Conservation (phyloP, 2,113 vertebrate genomes). For the Chaetodon trifascialis region DNA sequence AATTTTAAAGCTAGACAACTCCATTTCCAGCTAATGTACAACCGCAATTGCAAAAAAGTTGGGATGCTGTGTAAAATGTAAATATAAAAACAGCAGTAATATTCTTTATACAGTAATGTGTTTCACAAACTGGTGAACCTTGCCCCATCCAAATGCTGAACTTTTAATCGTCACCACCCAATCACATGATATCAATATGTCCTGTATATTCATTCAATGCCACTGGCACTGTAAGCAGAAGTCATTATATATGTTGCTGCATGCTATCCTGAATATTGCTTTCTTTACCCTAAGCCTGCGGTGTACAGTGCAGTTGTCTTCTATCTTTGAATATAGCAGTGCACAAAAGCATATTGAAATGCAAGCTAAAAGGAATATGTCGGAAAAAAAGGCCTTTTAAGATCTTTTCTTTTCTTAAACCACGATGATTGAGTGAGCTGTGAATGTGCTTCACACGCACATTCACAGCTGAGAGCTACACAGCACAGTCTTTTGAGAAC, state of each 20-base stretch:
- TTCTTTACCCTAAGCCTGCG: neutral
- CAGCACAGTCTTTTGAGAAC: neutral
- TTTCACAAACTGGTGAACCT: no score
- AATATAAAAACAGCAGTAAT: no score
- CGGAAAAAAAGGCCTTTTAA: constrained; percentile 5
- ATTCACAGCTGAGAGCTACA: neutral
- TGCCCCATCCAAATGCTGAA: no score
- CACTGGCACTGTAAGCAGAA: neutral
- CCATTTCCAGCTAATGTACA: no score
- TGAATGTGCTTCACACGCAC: neutral
- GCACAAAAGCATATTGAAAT: constrained; percentile 4
- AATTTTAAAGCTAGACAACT: neutral
- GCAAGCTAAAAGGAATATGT: neutral
- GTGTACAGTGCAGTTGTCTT: neutral
- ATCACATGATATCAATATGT: no score
- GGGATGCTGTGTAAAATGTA: no score
- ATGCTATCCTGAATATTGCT: neutral
- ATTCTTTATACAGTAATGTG: no score
- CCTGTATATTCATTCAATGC: neutral
- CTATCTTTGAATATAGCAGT: neutral
- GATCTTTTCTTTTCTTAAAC: constrained; percentile 9
- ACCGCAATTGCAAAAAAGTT: no score
- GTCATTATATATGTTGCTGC: neutral
- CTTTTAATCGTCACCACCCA: no score
- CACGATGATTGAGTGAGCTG: neutral